Percentiles rank a stretch among this genome's conserved stretches.
These are phyloP conservation scores for Macquaria ambigua DNA, from an alignment of 2,113 vertebrate genomes.

Conservation along the genomic window DNA sequence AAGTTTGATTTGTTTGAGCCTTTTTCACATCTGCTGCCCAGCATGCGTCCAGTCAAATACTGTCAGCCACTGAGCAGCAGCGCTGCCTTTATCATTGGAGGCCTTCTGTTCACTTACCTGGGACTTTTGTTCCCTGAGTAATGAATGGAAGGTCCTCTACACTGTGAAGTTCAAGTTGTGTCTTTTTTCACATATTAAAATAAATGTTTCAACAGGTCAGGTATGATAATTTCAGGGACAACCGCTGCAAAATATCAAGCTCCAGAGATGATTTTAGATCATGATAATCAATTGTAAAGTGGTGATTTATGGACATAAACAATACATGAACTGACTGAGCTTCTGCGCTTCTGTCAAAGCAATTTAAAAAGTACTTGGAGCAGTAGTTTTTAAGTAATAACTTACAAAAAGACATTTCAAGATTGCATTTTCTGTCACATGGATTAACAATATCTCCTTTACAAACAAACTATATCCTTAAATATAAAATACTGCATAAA, in stretches of 20 bases:
- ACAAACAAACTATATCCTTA: neutral
- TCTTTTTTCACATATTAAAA: neutral
- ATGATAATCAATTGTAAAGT: too few relatives aligned
- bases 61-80: neutral
- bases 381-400: too few relatives aligned
- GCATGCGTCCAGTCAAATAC: neutral
- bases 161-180: neutral
- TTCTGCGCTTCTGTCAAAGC: too few relatives aligned
- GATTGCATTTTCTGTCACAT: too few relatives aligned
- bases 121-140: neutral
- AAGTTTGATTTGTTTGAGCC: neutral
- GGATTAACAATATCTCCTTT: neutral
- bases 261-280: too few relatives aligned
- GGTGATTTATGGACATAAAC: neutral
- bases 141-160: neutral
- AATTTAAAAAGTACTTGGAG: too few relatives aligned
- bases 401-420: too few relatives aligned
- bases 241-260: neutral
- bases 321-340: too few relatives aligned
- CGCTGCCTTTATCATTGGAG: neutral
- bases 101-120: neutral
- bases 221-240: neutral
- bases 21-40: neutral
- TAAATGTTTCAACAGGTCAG: neutral
- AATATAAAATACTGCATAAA: conserved; percentile 14